phyloP scores from a whole-genome alignment of 2,797 vertebrate genomes.

The Enteromius paludinosus region DNA sequence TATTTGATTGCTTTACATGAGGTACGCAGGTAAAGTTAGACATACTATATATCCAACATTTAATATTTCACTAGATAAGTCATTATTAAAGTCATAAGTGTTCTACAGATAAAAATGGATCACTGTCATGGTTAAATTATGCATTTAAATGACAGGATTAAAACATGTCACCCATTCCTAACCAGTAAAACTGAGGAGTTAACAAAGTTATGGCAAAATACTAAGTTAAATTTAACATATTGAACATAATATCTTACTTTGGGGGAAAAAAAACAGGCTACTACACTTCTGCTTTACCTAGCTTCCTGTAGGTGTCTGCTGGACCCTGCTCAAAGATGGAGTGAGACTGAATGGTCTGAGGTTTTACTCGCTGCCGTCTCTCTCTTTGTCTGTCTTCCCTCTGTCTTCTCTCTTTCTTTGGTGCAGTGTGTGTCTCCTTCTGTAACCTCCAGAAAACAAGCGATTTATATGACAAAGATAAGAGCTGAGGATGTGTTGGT shows the following conservation, averaged over 20 bases:
- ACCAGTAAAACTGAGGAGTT: too few relatives aligned
- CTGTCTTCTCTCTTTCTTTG: constrained; percentile 72
- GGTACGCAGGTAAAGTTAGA: too few relatives aligned
- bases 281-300: too few relatives aligned
- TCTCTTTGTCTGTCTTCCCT: constrained; percentile 70
- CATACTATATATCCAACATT: not conserved
- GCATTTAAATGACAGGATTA: not conserved
- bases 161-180: not conserved
- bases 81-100: too few relatives aligned
- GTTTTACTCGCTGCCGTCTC: constrained; percentile 71
- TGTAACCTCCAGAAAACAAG: constrained; percentile 64
- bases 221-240: too few relatives aligned
- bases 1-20: not conserved
- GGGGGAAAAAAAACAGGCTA: too few relatives aligned
- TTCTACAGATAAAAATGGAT: not conserved
- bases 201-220: too few relatives aligned
- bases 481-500: not conserved
- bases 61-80: not conserved
- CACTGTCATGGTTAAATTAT: not conserved
- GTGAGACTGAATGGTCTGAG: constrained; percentile 80
- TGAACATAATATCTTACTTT: too few relatives aligned
- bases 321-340: constrained; percentile 84
- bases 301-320: constrained; percentile 72
- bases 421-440: constrained; percentile 58
- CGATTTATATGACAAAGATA: not conserved